Evolutionary conservation across 2,888 invertebrate genomes (phyloP), one percentile per base, ranked within the genome.

Genomic region (Hirudinaria manillensis): DNA sequence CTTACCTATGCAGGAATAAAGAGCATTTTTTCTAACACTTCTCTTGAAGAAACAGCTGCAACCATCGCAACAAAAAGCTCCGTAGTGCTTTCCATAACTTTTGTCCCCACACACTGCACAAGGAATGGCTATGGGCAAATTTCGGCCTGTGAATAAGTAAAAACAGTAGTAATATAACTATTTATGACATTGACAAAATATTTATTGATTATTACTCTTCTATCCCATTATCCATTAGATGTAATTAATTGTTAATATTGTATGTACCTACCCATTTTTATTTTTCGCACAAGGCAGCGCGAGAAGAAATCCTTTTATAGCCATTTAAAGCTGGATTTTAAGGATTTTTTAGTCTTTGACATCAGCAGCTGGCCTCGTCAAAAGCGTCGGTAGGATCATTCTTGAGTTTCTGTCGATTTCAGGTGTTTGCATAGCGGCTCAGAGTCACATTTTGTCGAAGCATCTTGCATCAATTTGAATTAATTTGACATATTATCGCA

Each of bases 21-120:
- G 84, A 72, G 90, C 90, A 66, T 89, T 89, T 78, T 90, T 89
- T 67, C 93, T 87, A 68, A 93, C 89, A 79, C 91, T 91, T 80
- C 93, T 87, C 84, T 93, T 93, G 86, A 93, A 93, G 85, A 93
- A 93, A 81, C 93, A 93, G 72, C 92, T 92, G 83, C 93, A 93
- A 0, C 93, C 93, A 82, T 93, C 93, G 84, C 93, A 93, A 66
- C 79, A 79, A 72, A 74, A 79, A 34, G 77, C 78, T 29, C 79
- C 79, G 74, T 79, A 78, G 56, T 79, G 79, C 83, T 92, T 91
- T 0, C 93, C 93, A 81, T 90, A 92, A 32, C 91, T 91, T 81
- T 90, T 89, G 78, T 83, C 82, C 1, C 81, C 82, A 68, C 93
- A 93, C 45, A 93, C 92, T 82, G 89, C 88, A 81, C 93, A 93